These are phyloP conservation scores for Oreortyx pictus DNA, from an alignment of 2,797 vertebrate species.

Conservation along the genomic window DNA sequence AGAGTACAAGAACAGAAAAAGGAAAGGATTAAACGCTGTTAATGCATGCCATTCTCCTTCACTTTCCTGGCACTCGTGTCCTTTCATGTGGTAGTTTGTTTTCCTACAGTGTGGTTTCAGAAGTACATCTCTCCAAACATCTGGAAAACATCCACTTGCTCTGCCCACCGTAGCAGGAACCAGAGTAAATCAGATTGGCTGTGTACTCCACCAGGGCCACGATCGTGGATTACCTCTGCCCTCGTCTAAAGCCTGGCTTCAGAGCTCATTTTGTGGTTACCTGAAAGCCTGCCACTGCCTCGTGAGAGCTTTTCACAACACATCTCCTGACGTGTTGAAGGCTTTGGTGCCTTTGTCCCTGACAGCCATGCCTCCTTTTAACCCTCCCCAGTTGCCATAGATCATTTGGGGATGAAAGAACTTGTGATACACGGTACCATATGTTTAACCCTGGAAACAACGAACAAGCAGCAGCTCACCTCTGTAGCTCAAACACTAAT, in stretches of 20 bases:
- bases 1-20: background rate
- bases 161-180: constrained; percentile 25
- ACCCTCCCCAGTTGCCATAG: constrained; percentile 44
- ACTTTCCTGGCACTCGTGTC: background rate
- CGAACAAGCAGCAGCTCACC: background rate
- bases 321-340: background rate
- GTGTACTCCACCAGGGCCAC: background rate
- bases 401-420: constrained; percentile 17
- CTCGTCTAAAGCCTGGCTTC: background rate
- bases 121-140: constrained; percentile 49
- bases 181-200: background rate
- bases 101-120: background rate
- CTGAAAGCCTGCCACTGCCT: constrained; percentile 66
- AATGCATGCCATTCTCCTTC: background rate
- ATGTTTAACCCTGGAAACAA: background rate
- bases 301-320: background rate
- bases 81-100: constrained; percentile 31
- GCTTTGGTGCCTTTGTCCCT: constrained; percentile 19
- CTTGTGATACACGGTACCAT: background rate
- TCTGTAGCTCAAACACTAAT: background rate
- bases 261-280: constrained; percentile 6
- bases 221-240: background rate
- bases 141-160: constrained; percentile 46
- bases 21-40: background rate
- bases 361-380: constrained; percentile 33